Conservation (phyloP, 1,140 invertebrate genomes). For the Drosophila orosa region DNA sequence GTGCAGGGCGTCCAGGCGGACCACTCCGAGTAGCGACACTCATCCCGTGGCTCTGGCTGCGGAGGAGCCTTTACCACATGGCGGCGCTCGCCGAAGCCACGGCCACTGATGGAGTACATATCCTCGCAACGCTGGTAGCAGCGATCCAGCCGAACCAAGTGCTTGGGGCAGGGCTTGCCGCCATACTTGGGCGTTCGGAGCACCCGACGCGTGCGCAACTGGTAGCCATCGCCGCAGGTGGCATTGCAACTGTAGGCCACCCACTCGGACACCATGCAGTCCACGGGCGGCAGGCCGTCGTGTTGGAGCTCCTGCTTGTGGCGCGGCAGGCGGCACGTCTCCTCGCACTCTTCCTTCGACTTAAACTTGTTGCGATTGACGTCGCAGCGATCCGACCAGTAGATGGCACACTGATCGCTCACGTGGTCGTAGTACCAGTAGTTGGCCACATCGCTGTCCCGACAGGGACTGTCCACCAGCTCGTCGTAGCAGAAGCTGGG, state of each 20-base stretch:
- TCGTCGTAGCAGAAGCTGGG: slow-evolving; percentile 73
- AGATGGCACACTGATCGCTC: slow-evolving; percentile 88
- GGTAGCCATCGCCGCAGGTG: slow-evolving; percentile 86
- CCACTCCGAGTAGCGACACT: slow-evolving; percentile 87
- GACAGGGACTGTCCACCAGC: slow-evolving; percentile 87
- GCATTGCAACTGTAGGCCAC: slow-evolving; percentile 87
- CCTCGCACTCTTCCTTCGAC: slow-evolving; percentile 84
- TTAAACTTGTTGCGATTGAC: slow-evolving; percentile 91
- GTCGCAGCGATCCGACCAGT: slow-evolving; percentile 91
- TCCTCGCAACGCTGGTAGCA: slow-evolving; percentile 82
- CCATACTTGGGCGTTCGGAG: slow-evolving; percentile 87
- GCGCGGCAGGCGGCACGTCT: slow-evolving; percentile 72
- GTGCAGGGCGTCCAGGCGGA: slow-evolving; percentile 88
- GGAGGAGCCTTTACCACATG: slow-evolving; percentile 37
- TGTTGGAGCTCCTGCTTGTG: slow-evolving; percentile 65
- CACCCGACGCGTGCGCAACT: slow-evolving; percentile 84
- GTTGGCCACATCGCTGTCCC: slow-evolving; percentile 86
- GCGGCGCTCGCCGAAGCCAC: slow-evolving; percentile 48
- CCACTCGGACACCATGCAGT: slow-evolving; percentile 88
- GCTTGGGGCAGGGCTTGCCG: slow-evolving; percentile 88
- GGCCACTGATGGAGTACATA: slow-evolving; percentile 71
- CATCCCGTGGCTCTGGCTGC: slow-evolving; percentile 56
- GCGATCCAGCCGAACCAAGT: slow-evolving; percentile 82
- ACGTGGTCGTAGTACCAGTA: slow-evolving; percentile 90
- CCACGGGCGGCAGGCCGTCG: slow-evolving; percentile 73